Evolutionary conservation across 2,888 invertebrate species (phyloP), one percentile per base, ranked within the genome.

Genomic region (Synergus laeviventris): DNA sequence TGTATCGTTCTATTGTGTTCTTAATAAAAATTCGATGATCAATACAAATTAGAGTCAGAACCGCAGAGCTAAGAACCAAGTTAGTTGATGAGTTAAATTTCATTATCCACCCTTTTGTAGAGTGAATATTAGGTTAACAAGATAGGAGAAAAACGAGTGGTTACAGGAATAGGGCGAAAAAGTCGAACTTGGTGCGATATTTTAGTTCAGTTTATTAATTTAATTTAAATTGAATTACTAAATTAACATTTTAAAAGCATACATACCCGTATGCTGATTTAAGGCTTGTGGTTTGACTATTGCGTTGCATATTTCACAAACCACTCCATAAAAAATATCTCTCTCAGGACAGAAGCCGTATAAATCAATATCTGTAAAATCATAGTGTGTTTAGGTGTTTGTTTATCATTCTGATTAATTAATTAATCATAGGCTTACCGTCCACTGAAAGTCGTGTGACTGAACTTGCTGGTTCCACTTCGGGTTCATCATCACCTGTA

Each of bases 221-320:
- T 31, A 31, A 31, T 31, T 31, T 31, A 31, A 31, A 56, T 4
- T 24, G 2, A 12, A 56, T 12, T 12, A 4, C 5, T 21, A 24
- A 14, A 21, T 21, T 21, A 24, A 12, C 11, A 11, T 56, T 24
- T 14, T 4, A 12, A 14, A 76, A 14, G n/a, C 11, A 75, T 24
- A 62, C 86, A 75, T 87, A 91, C 91, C 93, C 91, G 96, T 93
- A 90, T 96, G 96, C 88, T 94, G 93, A 86, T 94, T 94, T 74
- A 95, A 93, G 73, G 96, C 96, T 90, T 95, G 95, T 85, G 95
- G 95, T 91, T 96, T 96, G 85, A 96, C 94, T 88, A 95, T 94
- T 83, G 94, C 93, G 82, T 94, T 94, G 90, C 96, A 96, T 89
- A 94, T 92, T 91, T 95, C 95, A 91, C 96, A 96, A 84, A 96